Evolutionary conservation across 2,113 vertebrate species (phyloP).

Genomic region (Notiomystis cincta): DNA sequence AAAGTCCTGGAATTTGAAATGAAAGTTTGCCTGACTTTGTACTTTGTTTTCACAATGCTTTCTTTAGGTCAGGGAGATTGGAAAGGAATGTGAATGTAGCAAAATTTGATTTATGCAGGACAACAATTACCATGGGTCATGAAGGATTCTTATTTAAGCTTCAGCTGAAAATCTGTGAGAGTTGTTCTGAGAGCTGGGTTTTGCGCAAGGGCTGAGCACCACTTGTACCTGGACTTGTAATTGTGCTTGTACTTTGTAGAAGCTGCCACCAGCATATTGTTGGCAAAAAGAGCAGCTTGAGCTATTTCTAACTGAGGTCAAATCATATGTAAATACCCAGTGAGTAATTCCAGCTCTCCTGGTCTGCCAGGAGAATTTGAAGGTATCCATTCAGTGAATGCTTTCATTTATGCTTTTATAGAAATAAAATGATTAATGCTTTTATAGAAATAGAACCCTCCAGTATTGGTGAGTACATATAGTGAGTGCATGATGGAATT

Average conservation of each 20-base stretch:
- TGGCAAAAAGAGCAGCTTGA: not conserved
- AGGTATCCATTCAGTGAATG: not conserved
- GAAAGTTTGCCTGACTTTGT: not conserved
- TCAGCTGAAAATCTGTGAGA: not conserved
- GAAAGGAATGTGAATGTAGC: not conserved
- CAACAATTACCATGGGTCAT: not conserved
- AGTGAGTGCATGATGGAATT: not conserved
- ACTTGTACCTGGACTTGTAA: not conserved
- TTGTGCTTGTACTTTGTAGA: not conserved
- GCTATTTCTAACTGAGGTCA: not conserved
- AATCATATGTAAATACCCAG: not conserved
- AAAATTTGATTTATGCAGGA: not conserved
- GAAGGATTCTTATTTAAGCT: not conserved
- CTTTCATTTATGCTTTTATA: too few species aligned
- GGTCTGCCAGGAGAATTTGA: not conserved
- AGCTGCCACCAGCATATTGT: not conserved
- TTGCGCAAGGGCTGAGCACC: not conserved
- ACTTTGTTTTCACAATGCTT: not conserved
- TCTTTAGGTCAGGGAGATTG: not conserved
- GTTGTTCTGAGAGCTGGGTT: not conserved
- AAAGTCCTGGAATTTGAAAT: not conserved
- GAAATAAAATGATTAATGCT: too few species aligned
- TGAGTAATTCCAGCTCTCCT: not conserved
- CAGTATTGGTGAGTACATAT: not conserved
- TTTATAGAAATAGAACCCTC: not conserved